Conservation (phyloP, 2,888 invertebrate genomes). For the Drosophila mayaguana region DNA sequence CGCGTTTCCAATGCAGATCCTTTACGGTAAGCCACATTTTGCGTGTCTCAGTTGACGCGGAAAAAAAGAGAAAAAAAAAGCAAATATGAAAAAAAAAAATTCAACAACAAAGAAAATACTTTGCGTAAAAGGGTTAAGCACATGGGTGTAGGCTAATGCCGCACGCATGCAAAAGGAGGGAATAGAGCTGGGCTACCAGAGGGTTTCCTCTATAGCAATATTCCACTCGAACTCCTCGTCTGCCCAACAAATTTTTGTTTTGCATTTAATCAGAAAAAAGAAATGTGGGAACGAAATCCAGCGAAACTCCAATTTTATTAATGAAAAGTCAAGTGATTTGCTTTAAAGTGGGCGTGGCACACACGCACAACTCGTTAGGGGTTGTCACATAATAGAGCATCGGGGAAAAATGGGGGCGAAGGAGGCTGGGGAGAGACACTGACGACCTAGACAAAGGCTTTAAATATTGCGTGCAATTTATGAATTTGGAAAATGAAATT, state of each 20-base stretch:
- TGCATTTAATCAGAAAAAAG: conserved; percentile 34
- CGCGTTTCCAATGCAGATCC: conserved; percentile 61
- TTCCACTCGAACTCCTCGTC: conserved; percentile 46
- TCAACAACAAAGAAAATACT: conserved; percentile 16
- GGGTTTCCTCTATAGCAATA: conserved; percentile 6
- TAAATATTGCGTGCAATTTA: conserved; percentile 51
- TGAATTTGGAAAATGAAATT: conserved; percentile 45
- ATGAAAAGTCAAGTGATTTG: conserved; percentile 77
- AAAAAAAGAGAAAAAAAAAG: conserved; percentile 27
- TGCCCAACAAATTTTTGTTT: conserved; percentile 31
- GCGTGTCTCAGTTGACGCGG: conserved; percentile 69
- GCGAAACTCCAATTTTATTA: conserved; percentile 72
- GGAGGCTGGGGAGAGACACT: too few species aligned
- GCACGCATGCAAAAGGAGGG: conserved; percentile 17
- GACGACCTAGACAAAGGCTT: conserved; percentile 13
- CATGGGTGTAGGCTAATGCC: conserved; percentile 58
- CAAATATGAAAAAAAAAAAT: conserved; percentile 32
- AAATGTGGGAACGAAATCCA: conserved; percentile 11
- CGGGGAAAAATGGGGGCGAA: background rate
- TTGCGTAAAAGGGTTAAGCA: conserved; percentile 51
- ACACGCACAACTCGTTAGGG: conserved; percentile 60
- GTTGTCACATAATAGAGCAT: conserved; percentile 43
- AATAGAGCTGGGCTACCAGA: background rate
- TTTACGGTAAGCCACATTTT: conserved; percentile 72
- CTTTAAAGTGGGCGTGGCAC: conserved; percentile 64